Evolutionary conservation across 2,888 invertebrate species (phyloP), one percentile per base, ranked within the genome.

Genomic region (Napeogenes inachia): DNA sequence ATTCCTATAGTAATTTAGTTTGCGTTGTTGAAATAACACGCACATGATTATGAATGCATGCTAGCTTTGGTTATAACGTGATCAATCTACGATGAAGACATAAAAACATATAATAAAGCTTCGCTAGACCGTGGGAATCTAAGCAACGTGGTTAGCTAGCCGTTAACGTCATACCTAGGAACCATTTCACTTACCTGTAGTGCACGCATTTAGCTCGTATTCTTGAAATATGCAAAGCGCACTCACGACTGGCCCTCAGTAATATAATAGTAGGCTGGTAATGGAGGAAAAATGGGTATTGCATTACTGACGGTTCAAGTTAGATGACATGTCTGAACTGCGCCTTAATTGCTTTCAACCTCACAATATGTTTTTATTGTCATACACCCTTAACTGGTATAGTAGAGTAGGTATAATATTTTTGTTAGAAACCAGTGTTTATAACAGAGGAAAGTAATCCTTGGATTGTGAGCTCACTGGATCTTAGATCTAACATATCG

Each of bases 211-310:
- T 81, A 83, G 79, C 80, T 76, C 73, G 80, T 80, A 79, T 83
- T 82, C 84, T 86, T 84, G 84, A 84, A 86, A 85, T 87, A 88
- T 89, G 87, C 87, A 87, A 88, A 89, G 88, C 84, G 79, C 78
- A 81, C 85, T 88, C 89, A 89, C 89, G 88, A 87, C 78, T 73
- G 67, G 62, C 71, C 65, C 61, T 55, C 62, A 58, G 50, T 50
- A 30, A 50, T 30, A 50, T 50, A 50, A 50, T 50, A 30, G 50
- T 50, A 50, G 50, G 50, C 50, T n/a, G 8, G 50, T 50, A 50
- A 50, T 50, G 50, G 50, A 58, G 30, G 50, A 50, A 50, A 50
- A 50, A 50, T 50, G 50, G 21, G 10, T 30, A 50, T 12, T 30
- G 10, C 21, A 13, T 21, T 50, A 50, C 47, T 4, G 21, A n/a